Evolutionary conservation across 2,113 vertebrate genomes (phyloP).

Genomic region (Chaetodon trifascialis): DNA sequence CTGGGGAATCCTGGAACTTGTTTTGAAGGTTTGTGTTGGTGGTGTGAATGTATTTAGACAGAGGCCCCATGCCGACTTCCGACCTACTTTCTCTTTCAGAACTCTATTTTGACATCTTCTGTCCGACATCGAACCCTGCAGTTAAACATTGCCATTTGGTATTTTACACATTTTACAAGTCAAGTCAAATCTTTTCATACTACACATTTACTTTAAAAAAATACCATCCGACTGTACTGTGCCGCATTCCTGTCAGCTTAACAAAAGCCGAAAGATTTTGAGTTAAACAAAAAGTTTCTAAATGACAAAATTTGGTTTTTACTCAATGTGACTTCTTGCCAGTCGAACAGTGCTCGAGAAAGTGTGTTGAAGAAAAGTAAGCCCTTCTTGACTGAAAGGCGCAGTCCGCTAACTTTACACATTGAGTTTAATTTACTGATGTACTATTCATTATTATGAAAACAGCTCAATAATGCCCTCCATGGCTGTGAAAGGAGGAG

Average conservation of each 20-base stretch:
- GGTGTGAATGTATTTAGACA: constrained; percentile 41
- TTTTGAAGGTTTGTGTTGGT: constrained; percentile 26
- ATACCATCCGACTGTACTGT: neutral
- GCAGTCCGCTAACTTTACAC: neutral
- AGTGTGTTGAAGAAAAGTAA: neutral
- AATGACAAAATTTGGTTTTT: neutral
- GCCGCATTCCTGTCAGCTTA: neutral
- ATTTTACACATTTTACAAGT: constrained; percentile 39
- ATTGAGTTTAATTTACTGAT: neutral
- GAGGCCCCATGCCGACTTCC: constrained; percentile 36
- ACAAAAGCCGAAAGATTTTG: neutral
- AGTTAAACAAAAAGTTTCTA: neutral
- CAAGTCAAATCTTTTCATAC: constrained; percentile 51
- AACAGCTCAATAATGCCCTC: neutral
- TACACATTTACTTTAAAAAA: constrained; percentile 24
- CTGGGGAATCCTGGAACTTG: constrained; percentile 20
- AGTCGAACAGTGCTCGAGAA: neutral
- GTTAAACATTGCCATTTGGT: constrained; percentile 46
- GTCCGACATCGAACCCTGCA: constrained; percentile 48
- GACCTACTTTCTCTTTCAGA: constrained; percentile 48
- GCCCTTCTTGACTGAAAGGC: neutral
- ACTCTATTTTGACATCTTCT: constrained; percentile 64
- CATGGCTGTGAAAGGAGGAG: neutral
- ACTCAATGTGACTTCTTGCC: neutral
- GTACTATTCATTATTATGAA: no score